Evolutionary conservation across 2,797 vertebrate species (phyloP), one percentile per base, ranked within the genome.

Genomic region (Delichon dasypus): DNA sequence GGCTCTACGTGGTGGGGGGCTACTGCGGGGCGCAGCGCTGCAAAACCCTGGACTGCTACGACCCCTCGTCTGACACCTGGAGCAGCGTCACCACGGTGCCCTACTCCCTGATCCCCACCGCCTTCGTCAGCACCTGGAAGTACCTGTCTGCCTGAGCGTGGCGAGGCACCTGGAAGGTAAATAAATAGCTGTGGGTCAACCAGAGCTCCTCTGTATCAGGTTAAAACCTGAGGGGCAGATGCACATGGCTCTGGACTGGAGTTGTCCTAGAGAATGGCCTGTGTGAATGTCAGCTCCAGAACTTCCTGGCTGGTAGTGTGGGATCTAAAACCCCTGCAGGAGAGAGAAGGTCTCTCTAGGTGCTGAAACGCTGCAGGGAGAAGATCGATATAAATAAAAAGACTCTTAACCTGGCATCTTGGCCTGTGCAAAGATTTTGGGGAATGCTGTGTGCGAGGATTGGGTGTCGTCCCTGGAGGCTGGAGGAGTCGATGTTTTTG

Each of bases 41-140:
- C 98, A 99, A 99, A 97, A 99, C 99, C 6, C 95, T 99, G 95
- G 99, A 99, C 98, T 99, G 99, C 96, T 99, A 99, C 5, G 99
- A 99, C 94, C 99, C 99, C 4, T 98, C 98, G 0, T 95, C 99
- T 29, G 99, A 99, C 60, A 98, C 98, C 7, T 99, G 99, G 99
- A 99, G 99, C 98, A 99, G 99, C 96, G 98, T 99, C 97, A 99
- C 99, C 32, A 99, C 99, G 0, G 99, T 99, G 95, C 99, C 99
- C 0, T 99, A 99, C 77, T 99, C 99, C 4, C 98, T 99, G 92
- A 99, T 99, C 89, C 99, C 99, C 74, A 99, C 99, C 2, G 99
- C 99, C n/a, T 99, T 99, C 7, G 99, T 99, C 98, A 99, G 99
- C 98, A 99, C 99, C 96, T 99, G 99, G 99, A 99, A 99, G 96